These are phyloP conservation scores for Mus musculus DNA, from an alignment of 2,113 vertebrate species.

Conservation along the genomic window DNA sequence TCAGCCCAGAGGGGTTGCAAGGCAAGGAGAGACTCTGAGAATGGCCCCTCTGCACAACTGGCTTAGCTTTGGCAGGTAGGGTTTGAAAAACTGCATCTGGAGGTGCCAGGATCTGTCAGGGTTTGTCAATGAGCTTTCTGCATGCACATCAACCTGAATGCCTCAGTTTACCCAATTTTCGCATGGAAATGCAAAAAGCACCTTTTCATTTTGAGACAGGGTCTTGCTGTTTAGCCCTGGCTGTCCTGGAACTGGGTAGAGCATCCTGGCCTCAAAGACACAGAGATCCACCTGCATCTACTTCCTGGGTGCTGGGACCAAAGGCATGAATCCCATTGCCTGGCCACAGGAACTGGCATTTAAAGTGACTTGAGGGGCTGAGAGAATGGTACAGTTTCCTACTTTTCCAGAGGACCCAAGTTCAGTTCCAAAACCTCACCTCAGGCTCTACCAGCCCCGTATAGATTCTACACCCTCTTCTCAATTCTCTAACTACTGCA, in stretches of 20 bases:
- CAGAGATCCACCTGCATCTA: not conserved
- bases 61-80: fast-evolving
- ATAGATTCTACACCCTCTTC: not conserved
- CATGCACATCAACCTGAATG: not conserved
- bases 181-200: not conserved
- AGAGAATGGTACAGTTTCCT: not conserved
- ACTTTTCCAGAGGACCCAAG: not conserved
- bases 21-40: not conserved
- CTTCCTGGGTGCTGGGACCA: not conserved
- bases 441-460: not conserved
- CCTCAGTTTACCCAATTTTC: slow-evolving; percentile 1
- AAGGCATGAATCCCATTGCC: not conserved
- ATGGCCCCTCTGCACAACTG: too few relatives aligned
- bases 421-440: not conserved
- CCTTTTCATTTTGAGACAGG: not conserved
- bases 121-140: not conserved
- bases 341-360: too few relatives aligned
- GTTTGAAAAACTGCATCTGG: too few relatives aligned
- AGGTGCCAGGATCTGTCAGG: too few relatives aligned
- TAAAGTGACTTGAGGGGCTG: not conserved
- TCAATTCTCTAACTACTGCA: not conserved
- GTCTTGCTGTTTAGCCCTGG: not conserved
- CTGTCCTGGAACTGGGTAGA: not conserved
- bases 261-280: not conserved
- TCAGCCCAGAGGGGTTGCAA: fast-evolving